A percentile compares a stretch with the other conserved stretches of the same genome.
Conservation (phyloP, 2,888 invertebrate genomes). For the Trachelus tabidus region DNA sequence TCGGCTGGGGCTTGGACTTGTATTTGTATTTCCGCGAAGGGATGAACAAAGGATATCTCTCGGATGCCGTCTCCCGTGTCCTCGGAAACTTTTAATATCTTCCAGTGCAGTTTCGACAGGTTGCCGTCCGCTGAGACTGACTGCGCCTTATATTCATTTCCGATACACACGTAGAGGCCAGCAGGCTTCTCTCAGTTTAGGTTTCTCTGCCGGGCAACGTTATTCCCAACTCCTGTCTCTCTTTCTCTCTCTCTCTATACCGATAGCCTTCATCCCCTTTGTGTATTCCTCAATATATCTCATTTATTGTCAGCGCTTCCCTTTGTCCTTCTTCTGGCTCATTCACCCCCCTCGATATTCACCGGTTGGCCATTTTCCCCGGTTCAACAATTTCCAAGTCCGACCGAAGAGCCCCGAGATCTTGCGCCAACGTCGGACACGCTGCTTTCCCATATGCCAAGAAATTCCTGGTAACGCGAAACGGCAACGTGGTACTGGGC, state of each 20-base stretch:
- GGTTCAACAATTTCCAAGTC: not conserved
- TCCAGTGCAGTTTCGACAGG: constrained; percentile 42
- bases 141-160: constrained; percentile 33
- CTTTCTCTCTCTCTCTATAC: not conserved
- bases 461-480: not conserved
- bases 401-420: not conserved
- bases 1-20: not conserved
- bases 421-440: not conserved
- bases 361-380: not conserved
- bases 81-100: constrained; percentile 51
- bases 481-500: not conserved
- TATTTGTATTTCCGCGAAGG: not conserved
- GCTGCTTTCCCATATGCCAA: not conserved
- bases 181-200: not conserved
- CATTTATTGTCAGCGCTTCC: not conserved
- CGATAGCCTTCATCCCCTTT: not conserved
- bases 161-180: not conserved
- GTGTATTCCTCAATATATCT: not conserved
- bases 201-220: not conserved
- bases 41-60: not conserved
- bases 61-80: not conserved
- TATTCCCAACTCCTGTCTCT: not conserved
- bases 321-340: not conserved
- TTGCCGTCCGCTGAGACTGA: constrained; percentile 40
- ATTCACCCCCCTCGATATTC: not conserved